Conservation (phyloP, 2,113 vertebrate species). For the Mandrillus leucophaeus region DNA sequence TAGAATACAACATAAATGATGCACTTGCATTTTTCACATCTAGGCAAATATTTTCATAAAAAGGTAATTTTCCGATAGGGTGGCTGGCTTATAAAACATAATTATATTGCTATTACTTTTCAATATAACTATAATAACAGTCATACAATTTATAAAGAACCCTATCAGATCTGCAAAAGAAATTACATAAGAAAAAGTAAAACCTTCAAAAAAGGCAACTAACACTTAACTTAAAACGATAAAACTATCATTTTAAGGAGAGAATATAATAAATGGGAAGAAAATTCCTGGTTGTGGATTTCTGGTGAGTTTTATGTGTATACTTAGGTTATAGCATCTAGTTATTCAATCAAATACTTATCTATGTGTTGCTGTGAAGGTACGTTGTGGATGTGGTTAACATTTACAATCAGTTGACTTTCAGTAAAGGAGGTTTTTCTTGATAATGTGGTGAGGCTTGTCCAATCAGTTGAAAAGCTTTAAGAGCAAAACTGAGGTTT, state of each 20-base stretch:
- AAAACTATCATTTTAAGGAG: background rate
- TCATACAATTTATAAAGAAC: slow-evolving; percentile 12
- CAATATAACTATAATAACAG: background rate
- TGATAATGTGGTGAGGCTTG: background rate
- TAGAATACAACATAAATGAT: slow-evolving; percentile 34
- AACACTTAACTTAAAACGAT: slow-evolving; percentile 14
- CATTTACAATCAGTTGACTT: background rate
- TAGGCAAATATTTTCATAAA: slow-evolving; percentile 34
- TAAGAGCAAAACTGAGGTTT: slow-evolving; percentile 3
- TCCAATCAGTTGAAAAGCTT: background rate
- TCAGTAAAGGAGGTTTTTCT: background rate
- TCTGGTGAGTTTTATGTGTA: background rate
- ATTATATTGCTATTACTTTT: slow-evolving; percentile 30
- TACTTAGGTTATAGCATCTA: background rate
- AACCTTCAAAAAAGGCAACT: background rate
- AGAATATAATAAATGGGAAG: background rate
- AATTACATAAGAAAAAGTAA: background rate
- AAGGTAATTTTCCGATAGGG: slow-evolving; percentile 12
- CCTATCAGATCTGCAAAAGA: background rate
- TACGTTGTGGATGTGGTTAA: background rate
- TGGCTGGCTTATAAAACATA: slow-evolving; percentile 10
- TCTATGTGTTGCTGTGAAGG: background rate
- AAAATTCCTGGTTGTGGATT: background rate
- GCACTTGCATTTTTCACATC: background rate
- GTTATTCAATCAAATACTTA: background rate